Base-by-base conservation (phyloP, 37 sponge, comb jelly and placozoan species). In the Mnemiopsis leidyi region DNA sequence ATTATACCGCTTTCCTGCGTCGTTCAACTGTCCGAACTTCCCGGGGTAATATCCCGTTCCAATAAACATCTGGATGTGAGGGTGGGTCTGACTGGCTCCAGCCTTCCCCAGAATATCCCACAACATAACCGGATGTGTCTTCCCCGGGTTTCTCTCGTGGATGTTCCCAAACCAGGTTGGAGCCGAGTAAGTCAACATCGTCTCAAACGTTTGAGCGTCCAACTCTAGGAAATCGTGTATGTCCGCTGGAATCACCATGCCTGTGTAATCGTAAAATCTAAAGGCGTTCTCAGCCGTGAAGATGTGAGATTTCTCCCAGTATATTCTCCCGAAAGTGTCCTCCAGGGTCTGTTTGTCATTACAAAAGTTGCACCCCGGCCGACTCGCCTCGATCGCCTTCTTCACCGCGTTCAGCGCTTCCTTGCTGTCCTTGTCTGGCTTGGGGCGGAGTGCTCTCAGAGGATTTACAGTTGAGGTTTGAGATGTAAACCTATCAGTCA, bases 91-190 rank as follows among this genome's bases (percentile, higher is more conserved):
- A 32, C 79, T 77, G 16, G 79, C 79, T 77, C 79, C 79, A 31
- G 79, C 79, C 36, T 77, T 77, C 35, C 79, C 32, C 79, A 77
- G 16, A 32, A 77, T 18, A 77, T 77, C 79, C 79, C 79, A 77
- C 1, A 77, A 33, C 35, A 77, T 21, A 16, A 77, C 32, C 2
- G 79, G 79, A 36, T 77, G 79, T 5, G 79, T 77, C 32, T 77
- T 77, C 18, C 18, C 79, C 32, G 35, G 35, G 79, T 77, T 33
- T 32, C 26, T 26, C 79, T 26, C 26, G 79, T 77, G 79, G 26
- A 77, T 34, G 34, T 77, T 77, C 79, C 36, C 32, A 32, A 77
- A 77, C 79, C 79, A 77, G 36, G 79, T 26, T 32, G 33, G 0
- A 32, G 79, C 79, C 9, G 79, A 26, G 35, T 31, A 28, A 21